Conservation (phyloP, 2,113 vertebrate genomes). For the Chelonoidis abingdonii region DNA sequence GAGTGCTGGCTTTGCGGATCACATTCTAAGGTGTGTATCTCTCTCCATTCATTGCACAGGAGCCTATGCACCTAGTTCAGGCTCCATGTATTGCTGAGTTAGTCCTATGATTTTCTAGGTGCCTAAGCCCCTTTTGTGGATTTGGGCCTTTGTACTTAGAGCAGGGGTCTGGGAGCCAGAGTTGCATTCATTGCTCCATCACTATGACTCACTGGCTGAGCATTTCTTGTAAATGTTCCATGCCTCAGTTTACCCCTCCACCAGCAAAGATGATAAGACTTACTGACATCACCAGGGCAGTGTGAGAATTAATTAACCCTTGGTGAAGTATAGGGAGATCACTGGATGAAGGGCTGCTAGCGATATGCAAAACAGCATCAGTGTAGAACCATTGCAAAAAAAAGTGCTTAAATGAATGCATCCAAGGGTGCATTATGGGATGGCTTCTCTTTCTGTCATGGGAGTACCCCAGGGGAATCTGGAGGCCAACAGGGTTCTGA, state of each 20-base stretch:
- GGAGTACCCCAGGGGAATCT: slow-evolving; percentile 8
- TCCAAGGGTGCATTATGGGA: fast-evolving
- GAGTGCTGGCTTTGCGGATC: background rate
- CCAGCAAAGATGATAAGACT: slow-evolving; percentile 8
- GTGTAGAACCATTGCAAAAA: slow-evolving; percentile 47
- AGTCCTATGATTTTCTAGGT: background rate
- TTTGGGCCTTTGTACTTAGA: background rate
- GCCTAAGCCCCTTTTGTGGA: background rate
- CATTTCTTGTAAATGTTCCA: fast-evolving
- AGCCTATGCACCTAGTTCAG: background rate
- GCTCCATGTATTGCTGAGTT: background rate
- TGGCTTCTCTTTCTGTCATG: background rate
- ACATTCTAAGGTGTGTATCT: background rate
- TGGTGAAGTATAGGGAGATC: background rate
- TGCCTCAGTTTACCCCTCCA: slow-evolving; percentile 23
- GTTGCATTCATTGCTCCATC: background rate
- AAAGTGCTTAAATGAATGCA: slow-evolving; percentile 57
- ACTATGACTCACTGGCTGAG: background rate
- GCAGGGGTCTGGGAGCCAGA: background rate
- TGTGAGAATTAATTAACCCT: slow-evolving; percentile 64
- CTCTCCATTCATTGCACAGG: too few species aligned
- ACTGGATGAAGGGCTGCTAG: slow-evolving; percentile 42
- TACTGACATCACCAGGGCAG: background rate
- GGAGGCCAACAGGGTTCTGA: slow-evolving; percentile 52
- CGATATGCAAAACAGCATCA: slow-evolving; percentile 64